phyloP scores from a whole-genome alignment of 1,140 invertebrate genomes.

The Eulimnadia texana region DNA sequence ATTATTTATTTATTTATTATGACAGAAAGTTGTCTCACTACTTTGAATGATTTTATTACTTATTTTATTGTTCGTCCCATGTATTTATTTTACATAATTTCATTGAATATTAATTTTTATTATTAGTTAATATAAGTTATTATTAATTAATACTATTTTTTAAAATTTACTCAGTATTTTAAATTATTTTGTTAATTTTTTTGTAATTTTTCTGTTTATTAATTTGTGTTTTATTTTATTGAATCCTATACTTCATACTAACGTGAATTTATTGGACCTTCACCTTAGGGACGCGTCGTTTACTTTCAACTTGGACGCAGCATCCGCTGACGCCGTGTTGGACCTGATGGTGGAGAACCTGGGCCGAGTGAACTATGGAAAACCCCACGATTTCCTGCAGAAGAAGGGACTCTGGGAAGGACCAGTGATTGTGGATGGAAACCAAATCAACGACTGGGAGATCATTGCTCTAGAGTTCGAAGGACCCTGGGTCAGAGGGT shows the following conservation, averaged over 20 bases:
- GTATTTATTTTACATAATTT: too few relatives aligned
- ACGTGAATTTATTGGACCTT: background rate
- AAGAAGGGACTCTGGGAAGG: constrained; percentile 36
- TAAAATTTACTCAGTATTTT: too few relatives aligned
- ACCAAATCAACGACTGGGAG: constrained; percentile 31
- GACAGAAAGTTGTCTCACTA: too few relatives aligned
- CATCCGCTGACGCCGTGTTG: constrained; percentile 14
- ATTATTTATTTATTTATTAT: too few relatives aligned
- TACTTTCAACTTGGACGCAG: background rate
- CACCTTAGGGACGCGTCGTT: constrained; percentile 3
- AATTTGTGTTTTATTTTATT: too few relatives aligned
- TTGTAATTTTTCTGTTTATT: too few relatives aligned
- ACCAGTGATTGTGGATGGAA: constrained; percentile 31
- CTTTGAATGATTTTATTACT: too few relatives aligned
- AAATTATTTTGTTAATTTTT: background rate
- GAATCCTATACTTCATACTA: background rate
- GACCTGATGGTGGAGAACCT: constrained; percentile 44
- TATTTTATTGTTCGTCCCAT: too few relatives aligned
- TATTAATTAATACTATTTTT: too few relatives aligned
- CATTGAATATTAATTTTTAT: too few relatives aligned
- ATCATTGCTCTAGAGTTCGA: constrained; percentile 39
- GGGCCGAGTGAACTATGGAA: constrained; percentile 39
- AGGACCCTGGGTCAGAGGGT: constrained; percentile 26
- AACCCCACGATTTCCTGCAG: constrained; percentile 29
- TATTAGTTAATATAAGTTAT: too few relatives aligned